A percentile compares a stretch with the other conserved stretches of the same genome.
Conservation (phyloP, 2,888 invertebrate species). For the Drosophila maculinotata region DNA sequence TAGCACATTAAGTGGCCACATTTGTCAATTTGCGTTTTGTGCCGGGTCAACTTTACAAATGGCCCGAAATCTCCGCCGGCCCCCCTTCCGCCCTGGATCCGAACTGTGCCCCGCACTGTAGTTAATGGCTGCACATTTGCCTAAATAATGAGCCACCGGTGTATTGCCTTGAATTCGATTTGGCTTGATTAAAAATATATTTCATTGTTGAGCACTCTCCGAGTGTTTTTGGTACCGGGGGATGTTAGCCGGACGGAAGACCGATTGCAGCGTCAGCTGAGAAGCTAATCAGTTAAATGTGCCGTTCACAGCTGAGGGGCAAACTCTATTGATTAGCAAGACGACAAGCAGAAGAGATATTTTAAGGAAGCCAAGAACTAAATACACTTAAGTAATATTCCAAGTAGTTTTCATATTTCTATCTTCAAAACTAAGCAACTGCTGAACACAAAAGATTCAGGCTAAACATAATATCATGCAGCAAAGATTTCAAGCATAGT, state of each 20-base stretch:
- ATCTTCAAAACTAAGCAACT: too few species aligned
- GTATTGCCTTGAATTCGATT: constrained; percentile 80
- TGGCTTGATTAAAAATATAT: constrained; percentile 80
- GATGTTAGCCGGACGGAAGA: constrained; percentile 41
- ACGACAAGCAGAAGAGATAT: neutral
- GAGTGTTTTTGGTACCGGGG: constrained; percentile 37
- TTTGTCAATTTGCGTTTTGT: constrained; percentile 75
- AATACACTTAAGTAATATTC: neutral
- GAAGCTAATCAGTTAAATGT: constrained; percentile 75
- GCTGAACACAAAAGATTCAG: too few species aligned
- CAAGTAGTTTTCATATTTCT: too few species aligned
- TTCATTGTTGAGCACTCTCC: constrained; percentile 65
- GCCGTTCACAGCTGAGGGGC: constrained; percentile 42
- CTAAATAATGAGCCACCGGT: constrained; percentile 81
- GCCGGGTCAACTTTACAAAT: constrained; percentile 55
- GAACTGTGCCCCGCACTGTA: constrained; percentile 53
- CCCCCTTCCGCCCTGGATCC: neutral
- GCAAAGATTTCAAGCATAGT: neutral
- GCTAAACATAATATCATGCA: too few species aligned
- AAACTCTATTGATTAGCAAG: constrained; percentile 51
- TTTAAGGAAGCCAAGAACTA: too few species aligned
- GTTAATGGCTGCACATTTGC: constrained; percentile 79
- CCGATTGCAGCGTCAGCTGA: constrained; percentile 67
- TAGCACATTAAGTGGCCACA: constrained; percentile 78
- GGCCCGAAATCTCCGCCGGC: neutral